phyloP scores from a whole-genome alignment of 2,888 invertebrate genomes.

The Druceiella hillmani region DNA sequence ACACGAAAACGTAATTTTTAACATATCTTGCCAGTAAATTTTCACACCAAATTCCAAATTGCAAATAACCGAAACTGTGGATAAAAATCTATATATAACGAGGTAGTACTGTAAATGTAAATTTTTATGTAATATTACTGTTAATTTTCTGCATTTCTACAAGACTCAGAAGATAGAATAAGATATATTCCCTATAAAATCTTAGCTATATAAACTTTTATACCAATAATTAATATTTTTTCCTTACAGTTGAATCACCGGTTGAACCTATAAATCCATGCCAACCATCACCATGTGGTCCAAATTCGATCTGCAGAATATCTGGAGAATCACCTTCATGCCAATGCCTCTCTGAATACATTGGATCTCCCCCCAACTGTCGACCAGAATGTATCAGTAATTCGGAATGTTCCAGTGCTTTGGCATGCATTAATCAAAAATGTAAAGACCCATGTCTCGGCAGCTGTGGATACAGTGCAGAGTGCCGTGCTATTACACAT shows the following conservation, averaged over 20 bases:
- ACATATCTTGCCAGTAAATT: no score
- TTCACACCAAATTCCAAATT: no score
- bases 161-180: no score
- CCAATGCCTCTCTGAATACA: conserved; percentile 62
- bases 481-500: conserved; percentile 69
- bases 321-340: conserved; percentile 62
- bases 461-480: conserved; percentile 65
- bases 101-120: no score
- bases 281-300: conserved; percentile 71
- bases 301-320: conserved; percentile 60
- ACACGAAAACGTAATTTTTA: no score
- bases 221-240: conserved; percentile 12
- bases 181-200: no score
- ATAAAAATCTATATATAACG: no score
- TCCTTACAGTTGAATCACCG: conserved; percentile 27
- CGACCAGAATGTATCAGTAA: conserved; percentile 70
- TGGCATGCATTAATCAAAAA: conserved; percentile 68
- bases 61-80: no score
- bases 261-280: conserved; percentile 52
- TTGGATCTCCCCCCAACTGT: conserved; percentile 67
- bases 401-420: conserved; percentile 63
- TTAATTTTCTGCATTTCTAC: no score
- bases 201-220: no score
- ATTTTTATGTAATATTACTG: no score
- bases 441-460: conserved; percentile 71